Evolutionary conservation across 2,888 invertebrate genomes (phyloP), one percentile per base, ranked within the genome.

Genomic region (Leptopterna dolabrata): DNA sequence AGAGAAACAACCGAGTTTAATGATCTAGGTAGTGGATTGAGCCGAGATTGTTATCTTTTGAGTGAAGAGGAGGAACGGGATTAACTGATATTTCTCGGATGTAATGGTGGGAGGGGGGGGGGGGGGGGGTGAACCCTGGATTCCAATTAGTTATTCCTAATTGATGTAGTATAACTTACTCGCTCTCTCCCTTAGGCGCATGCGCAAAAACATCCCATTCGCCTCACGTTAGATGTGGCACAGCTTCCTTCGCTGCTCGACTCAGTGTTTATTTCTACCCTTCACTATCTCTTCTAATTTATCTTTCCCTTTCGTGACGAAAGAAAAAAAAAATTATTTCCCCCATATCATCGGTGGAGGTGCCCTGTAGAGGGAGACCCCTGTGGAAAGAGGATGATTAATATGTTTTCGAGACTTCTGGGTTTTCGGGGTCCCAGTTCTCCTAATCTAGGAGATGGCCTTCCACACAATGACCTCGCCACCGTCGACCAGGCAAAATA

Each of bases 121-220:
- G n/a, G n/a, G n/a, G n/a, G 16, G 73, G 41, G 41, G 0, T 41
- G n/a, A 73, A 41, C 73, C 73, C 6, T 14, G 73, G 73, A 73
- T 36, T 73, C 73, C 73, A 73, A 73, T 73, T 73, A 73, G 73
- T 36, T 73, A 73, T 73, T 73, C 73, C 73, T 73, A 73, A 73
- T 73, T 30, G 73, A 73, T 73, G 41, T 41, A 73, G 41, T 63
- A 63, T 63, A 63, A 63, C 63, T 63, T 63, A 63, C 63, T 27
- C 4, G 19, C 19, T 24, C 11, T 24, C 63, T 24, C 63, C 24
- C 63, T 63, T 6, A 24, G 63, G 63, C 24, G 11, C 63, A 63
- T 63, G 63, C 63, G 63, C 63, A 47, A 24, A 63, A 63, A 24
- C 63, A 63, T 27, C 63, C 63, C 63, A 24, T 27, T 24, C 63